Evolutionary conservation across 2,113 vertebrate species (phyloP).

Genomic region (Lampris megalopsis): DNA sequence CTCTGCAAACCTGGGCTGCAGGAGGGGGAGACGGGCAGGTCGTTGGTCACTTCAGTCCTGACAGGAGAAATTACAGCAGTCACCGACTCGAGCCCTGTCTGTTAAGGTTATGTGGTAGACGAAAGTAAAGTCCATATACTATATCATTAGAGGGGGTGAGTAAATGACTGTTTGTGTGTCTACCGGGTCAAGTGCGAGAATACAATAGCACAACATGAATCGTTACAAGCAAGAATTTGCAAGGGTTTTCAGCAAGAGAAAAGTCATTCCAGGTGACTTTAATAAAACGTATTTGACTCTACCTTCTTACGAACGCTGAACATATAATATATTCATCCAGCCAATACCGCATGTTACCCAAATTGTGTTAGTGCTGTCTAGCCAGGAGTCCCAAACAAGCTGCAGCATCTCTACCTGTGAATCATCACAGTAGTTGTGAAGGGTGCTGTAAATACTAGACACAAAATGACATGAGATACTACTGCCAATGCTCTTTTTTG

Average conservation of each 20-base stretch:
- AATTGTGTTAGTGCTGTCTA: neutral
- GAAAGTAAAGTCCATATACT: constrained; percentile 26
- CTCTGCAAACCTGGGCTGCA: constrained; percentile 6
- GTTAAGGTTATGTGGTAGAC: constrained; percentile 11
- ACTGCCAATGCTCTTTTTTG: no score
- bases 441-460: no score
- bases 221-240: neutral
- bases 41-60: constrained; percentile 14
- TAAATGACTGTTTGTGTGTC: neutral
- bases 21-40: neutral
- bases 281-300: neutral
- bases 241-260: neutral
- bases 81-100: neutral
- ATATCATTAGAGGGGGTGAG: neutral
- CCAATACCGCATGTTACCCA: neutral
- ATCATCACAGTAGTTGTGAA: no score
- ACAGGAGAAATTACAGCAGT: constrained; percentile 31
- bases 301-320: no score
- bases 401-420: no score
- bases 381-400: no score
- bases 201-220: no score
- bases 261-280: neutral
- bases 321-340: no score
- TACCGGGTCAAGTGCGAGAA: neutral
- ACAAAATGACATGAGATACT: no score